Base-by-base conservation (phyloP, 1,140 invertebrate species). In the Heliconius melpomene region DNA sequence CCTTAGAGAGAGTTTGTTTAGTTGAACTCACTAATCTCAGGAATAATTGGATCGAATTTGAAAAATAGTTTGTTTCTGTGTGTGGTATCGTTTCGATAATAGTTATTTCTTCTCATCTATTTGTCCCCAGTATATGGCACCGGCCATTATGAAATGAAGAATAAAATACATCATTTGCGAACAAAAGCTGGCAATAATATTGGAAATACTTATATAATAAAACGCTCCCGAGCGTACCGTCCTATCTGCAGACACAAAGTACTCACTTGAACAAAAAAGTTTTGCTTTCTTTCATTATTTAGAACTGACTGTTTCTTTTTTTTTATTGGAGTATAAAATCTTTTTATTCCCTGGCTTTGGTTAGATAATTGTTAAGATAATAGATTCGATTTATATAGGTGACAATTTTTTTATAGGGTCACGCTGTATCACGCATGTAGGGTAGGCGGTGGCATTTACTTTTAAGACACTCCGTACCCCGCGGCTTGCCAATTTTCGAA, bases 201-300 rank as follows among this genome's bases (percentile, higher is more conserved):
- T 29, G 60, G 23, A 66, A 66, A 66, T 66, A 66, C 23, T 66
- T 66, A 29, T 66, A 66, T 29, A 66, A 66, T 66, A 66, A 29
- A 66, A 66, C 11, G 26, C 60, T 66, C 60, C 60, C 60, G 23
- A 66, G 26, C 60, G 60, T 66, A 16, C 60, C 23, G 60, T 29
- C 20, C 20, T 23, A 7, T 66, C 60, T 26, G 11, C 23, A 13
- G 26, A 66, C 29, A 66, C n/a, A 66, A 11, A 29, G n/a, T 29
- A 66, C n/a, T 18, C 6, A 5, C 60, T 26, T 16, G 60, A 66
- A 29, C 23, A 36, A 26, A 29, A 66, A 66, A 13, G 60, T 66
- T 66, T 18, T 16, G 60, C 23, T 66, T 66, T 66, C 60, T 66
- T 29, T 66, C 60, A 66, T 66, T 66, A 66, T 66, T 66, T 26